These are phyloP conservation scores for Globodera rostochiensis DNA, from an alignment of 1,140 invertebrate genomes.

Conservation along the genomic window DNA sequence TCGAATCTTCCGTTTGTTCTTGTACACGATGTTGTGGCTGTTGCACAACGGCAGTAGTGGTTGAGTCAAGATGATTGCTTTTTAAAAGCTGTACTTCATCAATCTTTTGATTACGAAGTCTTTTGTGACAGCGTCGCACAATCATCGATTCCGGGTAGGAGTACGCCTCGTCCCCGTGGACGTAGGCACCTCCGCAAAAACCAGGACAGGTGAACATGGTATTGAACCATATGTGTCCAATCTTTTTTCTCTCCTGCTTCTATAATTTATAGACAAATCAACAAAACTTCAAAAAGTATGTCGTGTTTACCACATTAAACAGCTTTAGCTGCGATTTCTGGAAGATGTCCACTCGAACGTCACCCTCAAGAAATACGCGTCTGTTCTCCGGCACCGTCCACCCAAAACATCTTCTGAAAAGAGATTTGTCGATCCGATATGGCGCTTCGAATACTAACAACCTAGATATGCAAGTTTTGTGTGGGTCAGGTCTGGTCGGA, in stretches of 20 bases:
- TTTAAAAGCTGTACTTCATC: slow-evolving; percentile 2
- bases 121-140: slow-evolving; percentile 29
- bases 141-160: slow-evolving; percentile 50
- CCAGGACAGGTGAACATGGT: slow-evolving; percentile 63
- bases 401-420: slow-evolving; percentile 57
- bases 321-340: slow-evolving; percentile 42
- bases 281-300: background rate
- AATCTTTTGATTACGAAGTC: background rate
- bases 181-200: slow-evolving; percentile 51
- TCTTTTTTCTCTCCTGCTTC: slow-evolving; percentile 52
- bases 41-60: background rate
- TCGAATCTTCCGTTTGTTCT: background rate
- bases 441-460: slow-evolving; percentile 4
- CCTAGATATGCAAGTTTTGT: slow-evolving; percentile 48
- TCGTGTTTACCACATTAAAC: slow-evolving; percentile 26
- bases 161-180: slow-evolving; percentile 57
- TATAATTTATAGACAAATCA: background rate
- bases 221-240: slow-evolving; percentile 65
- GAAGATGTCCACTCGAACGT: slow-evolving; percentile 58
- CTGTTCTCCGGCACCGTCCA: slow-evolving; percentile 59
- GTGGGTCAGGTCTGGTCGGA: slow-evolving; percentile 25
- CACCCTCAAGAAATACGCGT: slow-evolving; percentile 62
- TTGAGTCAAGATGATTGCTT: background rate
- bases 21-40: background rate
- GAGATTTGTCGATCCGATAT: background rate